Evolutionary conservation across 1,140 invertebrate species (phyloP).

Genomic region (Scaptomyza pallida): DNA sequence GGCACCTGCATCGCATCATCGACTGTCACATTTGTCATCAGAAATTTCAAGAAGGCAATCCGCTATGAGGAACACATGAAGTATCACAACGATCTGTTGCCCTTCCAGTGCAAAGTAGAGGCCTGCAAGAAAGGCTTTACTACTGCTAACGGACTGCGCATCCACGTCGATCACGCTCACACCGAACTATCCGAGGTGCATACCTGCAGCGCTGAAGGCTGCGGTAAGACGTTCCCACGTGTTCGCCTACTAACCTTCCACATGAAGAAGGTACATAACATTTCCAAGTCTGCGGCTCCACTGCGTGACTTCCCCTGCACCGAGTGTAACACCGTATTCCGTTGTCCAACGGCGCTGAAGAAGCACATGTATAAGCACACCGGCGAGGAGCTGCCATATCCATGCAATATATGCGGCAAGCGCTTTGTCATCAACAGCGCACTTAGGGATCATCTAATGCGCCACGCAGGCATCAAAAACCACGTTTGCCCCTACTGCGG

Average conservation of each 20-base stretch:
- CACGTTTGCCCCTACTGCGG: slow-evolving; percentile 81
- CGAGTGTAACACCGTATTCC: slow-evolving; percentile 79
- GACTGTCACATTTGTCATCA: slow-evolving; percentile 82
- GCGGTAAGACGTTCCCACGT: slow-evolving; percentile 73
- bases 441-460: slow-evolving; percentile 76
- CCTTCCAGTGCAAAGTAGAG: slow-evolving; percentile 77
- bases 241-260: slow-evolving; percentile 77
- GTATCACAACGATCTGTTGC: slow-evolving; percentile 77
- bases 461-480: slow-evolving; percentile 81
- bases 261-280: slow-evolving; percentile 77
- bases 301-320: slow-evolving; percentile 71
- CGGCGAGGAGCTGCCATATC: slow-evolving; percentile 86
- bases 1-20: slow-evolving; percentile 72
- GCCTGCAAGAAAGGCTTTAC: slow-evolving; percentile 77
- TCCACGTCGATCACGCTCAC: slow-evolving; percentile 79
- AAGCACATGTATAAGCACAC: slow-evolving; percentile 86
- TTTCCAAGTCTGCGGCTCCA: slow-evolving; percentile 69
- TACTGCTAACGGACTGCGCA: slow-evolving; percentile 74
- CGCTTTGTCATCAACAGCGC: slow-evolving; percentile 78
- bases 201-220: slow-evolving; percentile 70
- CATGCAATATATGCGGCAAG: slow-evolving; percentile 86
- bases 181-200: slow-evolving; percentile 72
- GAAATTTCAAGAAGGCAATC: slow-evolving; percentile 79
- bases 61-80: slow-evolving; percentile 81
- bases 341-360: slow-evolving; percentile 79